These are phyloP conservation scores for Phoenicopterus ruber DNA, from an alignment of 2,113 vertebrate species.

Conservation along the genomic window DNA sequence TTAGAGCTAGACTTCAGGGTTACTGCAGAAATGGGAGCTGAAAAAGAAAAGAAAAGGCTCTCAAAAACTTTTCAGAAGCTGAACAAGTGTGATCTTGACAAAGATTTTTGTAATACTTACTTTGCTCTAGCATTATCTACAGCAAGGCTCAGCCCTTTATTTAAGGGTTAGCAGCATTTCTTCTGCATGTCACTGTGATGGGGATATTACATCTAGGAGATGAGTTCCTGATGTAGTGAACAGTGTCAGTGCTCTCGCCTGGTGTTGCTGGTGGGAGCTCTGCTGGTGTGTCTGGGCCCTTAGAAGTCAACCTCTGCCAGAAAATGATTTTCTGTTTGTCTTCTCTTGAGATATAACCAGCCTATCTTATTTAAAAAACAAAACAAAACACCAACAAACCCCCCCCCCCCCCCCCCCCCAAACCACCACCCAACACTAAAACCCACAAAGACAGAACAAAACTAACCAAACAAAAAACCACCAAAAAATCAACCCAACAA, in stretches of 20 bases:
- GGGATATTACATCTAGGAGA: not conserved
- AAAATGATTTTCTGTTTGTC: not conserved
- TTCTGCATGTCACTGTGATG: not conserved
- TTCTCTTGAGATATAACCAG: not conserved
- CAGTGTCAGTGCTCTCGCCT: too few species aligned
- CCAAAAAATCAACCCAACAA: not conserved
- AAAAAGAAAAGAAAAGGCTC: not conserved
- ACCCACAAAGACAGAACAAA: too few species aligned
- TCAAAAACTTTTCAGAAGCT: not conserved
- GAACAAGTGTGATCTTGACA: not conserved
- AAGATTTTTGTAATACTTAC: not conserved
- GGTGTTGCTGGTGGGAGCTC: not conserved
- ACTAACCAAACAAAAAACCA: not conserved
- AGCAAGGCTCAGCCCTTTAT: not conserved
- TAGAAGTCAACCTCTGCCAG: not conserved
- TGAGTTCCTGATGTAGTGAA: too few species aligned
- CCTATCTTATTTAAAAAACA: not conserved
- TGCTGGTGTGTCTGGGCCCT: not conserved
- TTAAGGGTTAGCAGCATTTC: not conserved
- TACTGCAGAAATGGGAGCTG: not conserved
- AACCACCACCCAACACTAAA: not conserved
- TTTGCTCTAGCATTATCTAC: fast-evolving
- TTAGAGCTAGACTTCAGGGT: not conserved
- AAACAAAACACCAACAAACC: not conserved
- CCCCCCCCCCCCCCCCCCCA: too few species aligned